These are phyloP conservation scores for Fragum sueziense DNA, from an alignment of 2,888 invertebrate species.

Conservation along the genomic window DNA sequence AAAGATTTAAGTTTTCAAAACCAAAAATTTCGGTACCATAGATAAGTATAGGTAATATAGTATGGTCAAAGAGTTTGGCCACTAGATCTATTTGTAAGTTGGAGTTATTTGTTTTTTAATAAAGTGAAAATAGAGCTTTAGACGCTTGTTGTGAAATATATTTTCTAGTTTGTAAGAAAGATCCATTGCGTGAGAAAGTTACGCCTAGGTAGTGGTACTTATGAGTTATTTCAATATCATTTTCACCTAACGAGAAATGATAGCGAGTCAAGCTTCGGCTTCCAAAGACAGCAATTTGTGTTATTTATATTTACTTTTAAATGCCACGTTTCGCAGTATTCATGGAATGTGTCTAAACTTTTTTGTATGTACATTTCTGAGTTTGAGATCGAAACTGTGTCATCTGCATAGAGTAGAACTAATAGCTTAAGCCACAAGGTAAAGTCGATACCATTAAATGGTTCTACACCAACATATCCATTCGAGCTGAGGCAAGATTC, in stretches of 20 bases:
- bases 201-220: constrained; percentile 8
- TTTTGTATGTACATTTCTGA: neutral
- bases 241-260: neutral
- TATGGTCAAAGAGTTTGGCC: constrained; percentile 16
- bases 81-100: constrained; percentile 11
- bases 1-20: constrained; percentile 3
- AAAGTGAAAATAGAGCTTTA: neutral
- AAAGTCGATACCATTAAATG: neutral
- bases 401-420: constrained; percentile 24
- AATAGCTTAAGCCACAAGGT: too few relatives aligned
- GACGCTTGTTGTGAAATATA: neutral
- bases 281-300: neutral
- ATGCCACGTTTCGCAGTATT: constrained; percentile 5
- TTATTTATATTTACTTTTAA: neutral
- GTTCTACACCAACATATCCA: neutral
- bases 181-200: constrained; percentile 30
- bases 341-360: neutral
- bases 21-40: constrained; percentile 28
- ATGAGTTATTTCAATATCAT: constrained; percentile 6
- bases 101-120: neutral
- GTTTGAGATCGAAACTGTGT: neutral
- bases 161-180: constrained; percentile 2
- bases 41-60: constrained; percentile 21
- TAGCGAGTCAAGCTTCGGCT: neutral
- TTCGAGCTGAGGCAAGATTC: neutral